Evolutionary conservation across 2,888 invertebrate species (phyloP).

Genomic region (Drosophila mayaguana): DNA sequence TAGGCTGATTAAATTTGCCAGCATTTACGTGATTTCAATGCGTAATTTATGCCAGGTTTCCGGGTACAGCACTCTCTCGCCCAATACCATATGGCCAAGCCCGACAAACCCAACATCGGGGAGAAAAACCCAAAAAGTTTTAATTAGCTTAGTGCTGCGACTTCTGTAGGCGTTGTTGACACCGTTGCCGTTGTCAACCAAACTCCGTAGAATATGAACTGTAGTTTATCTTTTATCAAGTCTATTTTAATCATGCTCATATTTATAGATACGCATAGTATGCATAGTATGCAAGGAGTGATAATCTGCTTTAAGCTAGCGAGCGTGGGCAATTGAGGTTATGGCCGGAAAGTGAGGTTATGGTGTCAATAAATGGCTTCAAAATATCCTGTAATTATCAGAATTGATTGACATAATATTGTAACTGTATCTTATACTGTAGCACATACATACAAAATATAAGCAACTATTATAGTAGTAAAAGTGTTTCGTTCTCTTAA

Average conservation of each 20-base stretch:
- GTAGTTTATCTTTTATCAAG: slow-evolving; percentile 8
- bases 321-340: slow-evolving; percentile 15
- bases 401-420: too few species aligned
- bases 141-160: slow-evolving; percentile 73
- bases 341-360: background rate
- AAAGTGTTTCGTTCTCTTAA: background rate
- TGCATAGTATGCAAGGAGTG: slow-evolving; percentile 36
- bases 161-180: slow-evolving; percentile 22
- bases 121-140: slow-evolving; percentile 53
- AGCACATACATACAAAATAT: too few species aligned
- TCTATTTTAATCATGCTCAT: slow-evolving; percentile 20
- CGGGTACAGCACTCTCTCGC: slow-evolving; percentile 8
- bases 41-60: slow-evolving; percentile 65
- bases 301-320: slow-evolving; percentile 40
- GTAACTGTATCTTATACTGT: too few species aligned
- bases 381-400: background rate
- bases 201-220: slow-evolving; percentile 28
- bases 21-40: slow-evolving; percentile 78
- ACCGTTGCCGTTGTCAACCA: slow-evolving; percentile 24
- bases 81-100: slow-evolving; percentile 50
- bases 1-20: slow-evolving; percentile 75
- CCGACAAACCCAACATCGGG: background rate
- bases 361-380: background rate
- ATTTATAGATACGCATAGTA: slow-evolving; percentile 42
- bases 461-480: too few species aligned